Evolutionary conservation across 2,888 invertebrate species (phyloP).

Genomic region (Cantharis flavilabris): DNA sequence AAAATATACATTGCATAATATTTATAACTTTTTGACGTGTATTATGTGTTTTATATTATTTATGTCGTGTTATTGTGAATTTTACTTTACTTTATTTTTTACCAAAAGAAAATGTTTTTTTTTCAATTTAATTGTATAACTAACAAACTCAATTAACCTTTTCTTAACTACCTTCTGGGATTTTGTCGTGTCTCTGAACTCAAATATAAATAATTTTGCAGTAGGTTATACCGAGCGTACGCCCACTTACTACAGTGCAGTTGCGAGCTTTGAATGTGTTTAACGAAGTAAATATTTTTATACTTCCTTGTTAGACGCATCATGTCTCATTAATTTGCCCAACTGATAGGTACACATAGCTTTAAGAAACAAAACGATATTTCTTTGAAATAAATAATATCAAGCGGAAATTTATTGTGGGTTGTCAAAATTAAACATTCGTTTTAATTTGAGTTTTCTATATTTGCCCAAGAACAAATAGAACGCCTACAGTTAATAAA

Average conservation of each 20-base stretch:
- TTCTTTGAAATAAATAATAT: background rate
- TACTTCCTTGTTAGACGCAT: slow-evolving; percentile 17
- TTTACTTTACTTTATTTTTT: background rate
- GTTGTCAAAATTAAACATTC: background rate
- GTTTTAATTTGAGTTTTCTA: background rate
- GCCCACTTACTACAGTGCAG: slow-evolving; percentile 14
- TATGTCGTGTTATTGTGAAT: background rate
- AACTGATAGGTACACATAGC: slow-evolving; percentile 5
- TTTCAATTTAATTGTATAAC: background rate
- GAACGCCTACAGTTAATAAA: background rate
- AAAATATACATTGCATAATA: background rate
- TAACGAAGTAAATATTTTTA: slow-evolving; percentile 13
- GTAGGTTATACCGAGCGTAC: slow-evolving; percentile 12
- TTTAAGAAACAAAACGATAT: background rate
- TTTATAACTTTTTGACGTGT: background rate
- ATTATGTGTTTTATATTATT: background rate
- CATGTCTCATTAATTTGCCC: slow-evolving; percentile 8
- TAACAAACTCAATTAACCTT: slow-evolving; percentile 1
- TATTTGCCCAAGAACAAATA: background rate
- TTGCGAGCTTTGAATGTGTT: slow-evolving; percentile 5
- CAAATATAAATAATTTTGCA: slow-evolving; percentile 22
- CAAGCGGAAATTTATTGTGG: background rate
- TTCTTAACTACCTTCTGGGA: background rate
- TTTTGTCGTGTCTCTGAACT: slow-evolving; percentile 19
- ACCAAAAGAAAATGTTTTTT: background rate